Base-by-base conservation (phyloP, 1,140 invertebrate genomes). In the Pseudomyrmex cubaensis region DNA sequence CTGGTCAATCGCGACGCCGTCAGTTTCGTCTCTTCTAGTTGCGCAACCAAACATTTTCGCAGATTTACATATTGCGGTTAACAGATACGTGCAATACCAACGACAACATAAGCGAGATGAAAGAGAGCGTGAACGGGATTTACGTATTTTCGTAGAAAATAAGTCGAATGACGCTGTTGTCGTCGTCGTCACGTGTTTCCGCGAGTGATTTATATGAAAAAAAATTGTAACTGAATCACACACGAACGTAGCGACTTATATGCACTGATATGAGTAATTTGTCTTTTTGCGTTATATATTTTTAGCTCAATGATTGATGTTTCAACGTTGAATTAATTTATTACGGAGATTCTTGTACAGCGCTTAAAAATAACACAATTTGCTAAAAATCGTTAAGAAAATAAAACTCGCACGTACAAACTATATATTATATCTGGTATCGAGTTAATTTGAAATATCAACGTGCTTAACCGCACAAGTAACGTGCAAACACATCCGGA, bases 321-420 rank as follows among this genome's bases (percentile, higher is more conserved):
- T 70, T 13, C 54, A 48, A 56, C 70, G 52, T 66, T 82, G 59
- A 12, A 15, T 56, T 82, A 56, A 56, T 75, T 17, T 1, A 61
- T 67, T 62, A 61, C 35, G 48, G 87, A 89, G 86, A 89, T 89
- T 88, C 83, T 85, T 75, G 54, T 50, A 56, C 22, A 52, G 44
- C 25, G 1, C 48, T 86, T 76, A 46, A 15, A n/a, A 56, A 35
- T 69, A 57, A 78, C 8, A 20, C 48, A 63, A 13, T 74, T 1
- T 46, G 9, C 59, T 73, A 82, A 35, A 35, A 35, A 35, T 35
- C 35, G 35, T 35, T 35, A 4, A 35, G 35, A 35, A 35, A 35
- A 35, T 35, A 35, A 35, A 35, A 35, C 35, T 35, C 35, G 35
- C 35, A 35, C 35, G 35, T 35, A 35, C 35, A 35, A 35, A 35